A percentile compares a stretch with the other conserved stretches of the same genome.
These are phyloP conservation scores for Luscinia luscinia DNA, from an alignment of 2,797 vertebrate genomes.

Conservation along the genomic window DNA sequence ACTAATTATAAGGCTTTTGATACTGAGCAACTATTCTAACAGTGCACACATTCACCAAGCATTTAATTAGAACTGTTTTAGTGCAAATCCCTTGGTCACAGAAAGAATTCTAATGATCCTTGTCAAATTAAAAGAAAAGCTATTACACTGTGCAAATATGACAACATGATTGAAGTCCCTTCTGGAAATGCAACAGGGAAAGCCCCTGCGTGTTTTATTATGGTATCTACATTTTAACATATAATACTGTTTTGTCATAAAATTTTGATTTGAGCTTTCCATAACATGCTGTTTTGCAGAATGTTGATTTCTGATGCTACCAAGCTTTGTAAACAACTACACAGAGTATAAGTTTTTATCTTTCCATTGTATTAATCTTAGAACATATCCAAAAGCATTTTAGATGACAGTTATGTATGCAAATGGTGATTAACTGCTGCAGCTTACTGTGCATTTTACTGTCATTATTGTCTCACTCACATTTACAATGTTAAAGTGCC, in stretches of 20 bases:
- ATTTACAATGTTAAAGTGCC: not conserved
- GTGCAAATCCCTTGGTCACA: not conserved
- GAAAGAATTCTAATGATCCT: not conserved
- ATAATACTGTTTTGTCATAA: not conserved
- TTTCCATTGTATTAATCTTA: not conserved
- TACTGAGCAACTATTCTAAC: not conserved
- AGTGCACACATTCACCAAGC: not conserved
- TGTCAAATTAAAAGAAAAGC: not conserved
- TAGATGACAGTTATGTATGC: not conserved
- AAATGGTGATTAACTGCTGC: not conserved
- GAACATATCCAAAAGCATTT: not conserved
- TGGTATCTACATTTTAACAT: not conserved
- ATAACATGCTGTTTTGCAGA: not conserved
- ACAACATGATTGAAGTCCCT: not conserved
- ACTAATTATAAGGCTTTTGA: constrained; percentile 10
- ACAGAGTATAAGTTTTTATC: not conserved
- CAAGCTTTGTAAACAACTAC: not conserved
- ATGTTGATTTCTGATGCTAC: not conserved
- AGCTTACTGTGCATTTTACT: not conserved
- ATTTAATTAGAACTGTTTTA: constrained; percentile 14
- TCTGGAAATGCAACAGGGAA: not conserved
- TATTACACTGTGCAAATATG: not conserved
- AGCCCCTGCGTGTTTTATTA: not conserved
- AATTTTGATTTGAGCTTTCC: not conserved
- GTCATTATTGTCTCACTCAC: not conserved